Percentiles rank a stretch among this genome's conserved stretches.
These are phyloP conservation scores for Sebastolobus altivelis DNA, from an alignment of 2,797 vertebrate genomes.

Conservation along the genomic window DNA sequence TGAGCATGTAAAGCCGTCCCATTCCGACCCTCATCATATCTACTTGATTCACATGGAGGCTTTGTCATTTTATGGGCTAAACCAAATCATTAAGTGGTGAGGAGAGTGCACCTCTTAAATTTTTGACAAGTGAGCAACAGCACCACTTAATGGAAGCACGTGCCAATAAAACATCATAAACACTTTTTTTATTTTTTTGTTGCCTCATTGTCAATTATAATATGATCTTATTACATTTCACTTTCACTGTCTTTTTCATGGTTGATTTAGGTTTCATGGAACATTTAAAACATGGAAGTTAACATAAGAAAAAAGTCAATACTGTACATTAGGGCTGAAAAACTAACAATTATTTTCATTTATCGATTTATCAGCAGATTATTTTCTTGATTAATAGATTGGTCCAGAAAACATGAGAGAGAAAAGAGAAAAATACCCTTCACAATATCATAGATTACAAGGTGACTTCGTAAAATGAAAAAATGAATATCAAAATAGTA, in stretches of 20 bases:
- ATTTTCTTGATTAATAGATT: background rate
- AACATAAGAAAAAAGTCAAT: background rate
- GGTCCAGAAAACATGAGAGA: background rate
- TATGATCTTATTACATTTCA: background rate
- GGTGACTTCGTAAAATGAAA: background rate
- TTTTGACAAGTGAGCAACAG: background rate
- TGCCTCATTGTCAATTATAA: background rate
- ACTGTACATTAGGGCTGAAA: too few relatives aligned
- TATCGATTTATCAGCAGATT: background rate
- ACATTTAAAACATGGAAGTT: accelerated
- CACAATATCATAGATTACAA: background rate
- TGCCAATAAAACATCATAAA: background rate
- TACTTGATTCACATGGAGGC: background rate
- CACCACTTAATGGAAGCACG: background rate
- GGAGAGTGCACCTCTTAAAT: background rate
- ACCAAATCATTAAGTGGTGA: background rate
- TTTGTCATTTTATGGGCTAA: background rate
- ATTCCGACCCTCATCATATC: background rate
- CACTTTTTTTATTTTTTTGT: background rate
- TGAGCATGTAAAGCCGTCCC: background rate
- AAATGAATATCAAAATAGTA: background rate
- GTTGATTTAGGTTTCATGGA: background rate
- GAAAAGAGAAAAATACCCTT: background rate
- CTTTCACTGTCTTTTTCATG: background rate
- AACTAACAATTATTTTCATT: background rate